phyloP scores from a whole-genome alignment of 2,797 vertebrate genomes.

The Cynopterus sphinx region DNA sequence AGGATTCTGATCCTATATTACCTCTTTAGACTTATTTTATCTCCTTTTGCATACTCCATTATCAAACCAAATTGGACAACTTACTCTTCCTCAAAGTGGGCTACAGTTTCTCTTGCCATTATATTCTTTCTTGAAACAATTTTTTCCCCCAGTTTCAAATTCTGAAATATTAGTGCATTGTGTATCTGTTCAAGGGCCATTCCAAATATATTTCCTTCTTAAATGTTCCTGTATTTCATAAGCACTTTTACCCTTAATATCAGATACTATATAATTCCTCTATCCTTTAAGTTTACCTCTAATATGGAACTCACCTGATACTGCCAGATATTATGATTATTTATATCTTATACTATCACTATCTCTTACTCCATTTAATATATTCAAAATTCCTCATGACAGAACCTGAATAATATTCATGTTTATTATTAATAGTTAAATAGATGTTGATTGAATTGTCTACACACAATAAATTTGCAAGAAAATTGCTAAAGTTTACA shows the following conservation, averaged over 20 bases:
- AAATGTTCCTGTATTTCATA: background rate
- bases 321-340: background rate
- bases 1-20: background rate
- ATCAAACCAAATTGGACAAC: background rate
- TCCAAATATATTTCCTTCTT: background rate
- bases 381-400: background rate
- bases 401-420: background rate
- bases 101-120: background rate
- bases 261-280: background rate
- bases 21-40: background rate
- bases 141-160: background rate
- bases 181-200: background rate
- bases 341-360: background rate
- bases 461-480: background rate
- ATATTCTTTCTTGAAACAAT: background rate
- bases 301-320: background rate
- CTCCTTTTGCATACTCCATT: background rate
- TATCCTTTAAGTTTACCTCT: background rate
- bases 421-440: background rate
- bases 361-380: background rate
- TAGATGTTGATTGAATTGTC: background rate
- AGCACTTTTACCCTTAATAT: background rate
- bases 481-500: background rate
- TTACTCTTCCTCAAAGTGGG: background rate
- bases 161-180: background rate